Conservation (phyloP, 2,797 vertebrate species). For the Cottoperca gobio region DNA sequence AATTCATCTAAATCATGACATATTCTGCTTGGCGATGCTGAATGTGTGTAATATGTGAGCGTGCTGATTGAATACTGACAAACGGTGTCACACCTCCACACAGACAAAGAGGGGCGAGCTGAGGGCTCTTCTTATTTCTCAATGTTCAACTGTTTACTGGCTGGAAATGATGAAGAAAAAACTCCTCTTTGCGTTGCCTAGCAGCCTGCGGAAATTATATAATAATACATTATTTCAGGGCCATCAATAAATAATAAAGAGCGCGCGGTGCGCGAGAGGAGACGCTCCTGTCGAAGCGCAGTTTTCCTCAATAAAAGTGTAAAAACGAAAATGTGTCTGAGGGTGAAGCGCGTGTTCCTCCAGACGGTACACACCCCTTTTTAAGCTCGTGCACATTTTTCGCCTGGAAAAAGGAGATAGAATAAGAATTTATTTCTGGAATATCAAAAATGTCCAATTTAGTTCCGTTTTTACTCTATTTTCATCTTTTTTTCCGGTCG, state of each 20-base stretch:
- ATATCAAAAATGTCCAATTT: background rate
- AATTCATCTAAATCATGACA: slow-evolving; percentile 66
- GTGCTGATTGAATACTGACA: slow-evolving; percentile 27
- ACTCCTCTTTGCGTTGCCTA: slow-evolving; percentile 8
- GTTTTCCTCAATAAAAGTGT: slow-evolving; percentile 26
- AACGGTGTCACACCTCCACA: slow-evolving; percentile 68
- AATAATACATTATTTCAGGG: slow-evolving; percentile 17
- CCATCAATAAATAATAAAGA: slow-evolving; percentile 21
- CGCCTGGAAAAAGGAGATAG: background rate
- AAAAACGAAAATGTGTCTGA: background rate
- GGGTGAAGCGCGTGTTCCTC: slow-evolving; percentile 44
- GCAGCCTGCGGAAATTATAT: slow-evolving; percentile 29
- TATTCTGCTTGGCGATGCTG: slow-evolving; percentile 35
- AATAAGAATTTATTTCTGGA: background rate
- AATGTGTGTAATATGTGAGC: background rate
- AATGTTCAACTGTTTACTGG: slow-evolving; percentile 29
- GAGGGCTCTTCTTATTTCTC: slow-evolving; percentile 25
- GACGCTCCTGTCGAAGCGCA: background rate
- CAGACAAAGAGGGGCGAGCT: slow-evolving; percentile 73
- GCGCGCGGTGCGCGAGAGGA: background rate
- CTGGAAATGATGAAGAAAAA: slow-evolving; percentile 15
- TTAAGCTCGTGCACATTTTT: slow-evolving; percentile 60
- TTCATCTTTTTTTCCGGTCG: background rate
- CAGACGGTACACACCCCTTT: slow-evolving; percentile 78
- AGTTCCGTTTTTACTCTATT: background rate